Evolutionary conservation across 2,113 vertebrate genomes (phyloP).

Genomic region (Oncorhynchus gorbuscha): DNA sequence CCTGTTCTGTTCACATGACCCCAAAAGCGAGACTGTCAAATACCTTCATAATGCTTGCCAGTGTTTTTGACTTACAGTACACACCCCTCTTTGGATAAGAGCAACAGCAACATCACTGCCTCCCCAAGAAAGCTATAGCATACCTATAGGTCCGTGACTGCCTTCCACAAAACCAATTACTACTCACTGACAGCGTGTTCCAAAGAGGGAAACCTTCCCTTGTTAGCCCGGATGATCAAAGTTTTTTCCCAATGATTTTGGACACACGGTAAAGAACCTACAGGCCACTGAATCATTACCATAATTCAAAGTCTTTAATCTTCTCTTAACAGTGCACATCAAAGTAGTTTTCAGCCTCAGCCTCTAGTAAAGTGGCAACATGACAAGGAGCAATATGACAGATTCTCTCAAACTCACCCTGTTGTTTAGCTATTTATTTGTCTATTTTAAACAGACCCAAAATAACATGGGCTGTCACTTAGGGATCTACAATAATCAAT

Average conservation of each 20-base stretch:
- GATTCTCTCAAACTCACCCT: background rate
- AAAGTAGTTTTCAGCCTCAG: conserved; percentile 4
- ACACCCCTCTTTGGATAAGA: conserved; percentile 4
- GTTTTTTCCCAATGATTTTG: conserved; percentile 43
- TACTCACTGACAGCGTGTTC: conserved; percentile 20
- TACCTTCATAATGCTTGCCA: background rate
- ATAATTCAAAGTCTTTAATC: conserved; percentile 36
- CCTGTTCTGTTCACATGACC: background rate
- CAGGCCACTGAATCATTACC: conserved; percentile 29
- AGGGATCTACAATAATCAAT: conserved; percentile 7
- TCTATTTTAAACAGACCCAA: background rate
- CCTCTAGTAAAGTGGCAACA: background rate
- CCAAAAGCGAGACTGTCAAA: conserved; percentile 1
- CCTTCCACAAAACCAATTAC: conserved; percentile 39
- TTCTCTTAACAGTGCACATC: conserved; percentile 32
- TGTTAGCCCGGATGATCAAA: conserved; percentile 43
- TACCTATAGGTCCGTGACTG: background rate
- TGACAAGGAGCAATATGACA: conserved; percentile 4
- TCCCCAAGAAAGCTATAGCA: background rate
- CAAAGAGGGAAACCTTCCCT: conserved; percentile 3
- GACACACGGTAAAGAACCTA: conserved; percentile 49
- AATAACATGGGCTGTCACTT: background rate
- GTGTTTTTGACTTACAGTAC: conserved; percentile 2
- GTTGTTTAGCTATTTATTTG: conserved; percentile 7
- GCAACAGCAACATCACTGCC: conserved; percentile 4